phyloP scores from a whole-genome alignment of 2,888 invertebrate species.

The Cantharis flavilabris region DNA sequence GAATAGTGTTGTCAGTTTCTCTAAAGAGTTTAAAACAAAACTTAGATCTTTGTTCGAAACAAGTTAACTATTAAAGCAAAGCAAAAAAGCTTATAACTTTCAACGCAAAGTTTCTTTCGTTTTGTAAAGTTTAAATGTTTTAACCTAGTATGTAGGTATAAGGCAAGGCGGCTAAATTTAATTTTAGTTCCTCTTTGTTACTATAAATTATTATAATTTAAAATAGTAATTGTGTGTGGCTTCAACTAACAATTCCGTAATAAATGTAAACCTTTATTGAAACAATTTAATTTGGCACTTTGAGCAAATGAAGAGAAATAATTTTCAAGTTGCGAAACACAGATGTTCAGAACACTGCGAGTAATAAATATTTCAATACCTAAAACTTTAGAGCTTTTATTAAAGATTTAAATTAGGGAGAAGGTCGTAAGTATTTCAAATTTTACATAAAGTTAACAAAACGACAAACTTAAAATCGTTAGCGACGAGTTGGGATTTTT shows the following conservation, averaged over 20 bases:
- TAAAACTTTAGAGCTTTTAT: neutral
- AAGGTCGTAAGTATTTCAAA: neutral
- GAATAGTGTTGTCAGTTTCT: neutral
- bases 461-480: neutral
- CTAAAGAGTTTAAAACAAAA: neutral
- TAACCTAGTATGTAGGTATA: neutral
- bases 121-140: neutral
- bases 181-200: neutral
- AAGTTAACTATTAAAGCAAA: neutral
- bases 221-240: neutral
- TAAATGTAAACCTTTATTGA: conserved; percentile 1
- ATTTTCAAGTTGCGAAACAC: neutral
- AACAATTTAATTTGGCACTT: conserved; percentile 2
- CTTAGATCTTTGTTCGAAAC: neutral
- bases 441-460: neutral
- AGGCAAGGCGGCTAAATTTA: neutral
- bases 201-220: neutral
- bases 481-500: neutral
- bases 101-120: neutral
- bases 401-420: neutral
- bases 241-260: neutral
- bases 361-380: neutral
- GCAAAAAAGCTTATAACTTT: neutral
- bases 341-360: neutral
- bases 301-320: conserved; percentile 1